Evolutionary conservation across 2,888 invertebrate species (phyloP), one percentile per base, ranked within the genome.

Genomic region (Caenorhabditis sp.): DNA sequence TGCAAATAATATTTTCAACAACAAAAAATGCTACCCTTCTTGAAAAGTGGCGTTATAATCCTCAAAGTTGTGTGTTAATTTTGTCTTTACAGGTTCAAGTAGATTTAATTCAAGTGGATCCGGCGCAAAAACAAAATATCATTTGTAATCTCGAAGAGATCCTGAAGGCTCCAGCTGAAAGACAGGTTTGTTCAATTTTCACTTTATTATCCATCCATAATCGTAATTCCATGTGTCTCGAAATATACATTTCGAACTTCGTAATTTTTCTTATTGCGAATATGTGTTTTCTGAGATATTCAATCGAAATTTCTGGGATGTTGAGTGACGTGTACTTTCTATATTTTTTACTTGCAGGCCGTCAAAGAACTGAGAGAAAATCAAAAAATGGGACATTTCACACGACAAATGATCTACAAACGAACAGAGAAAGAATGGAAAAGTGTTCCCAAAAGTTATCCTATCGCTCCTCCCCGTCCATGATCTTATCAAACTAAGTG

Each of bases 381-480:
- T 49, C 85, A 87, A 64, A 83, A 83, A 69, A 77, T 87, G 79
- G 81, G 84, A 17, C 85, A 83, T 50, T 85, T 86, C 77, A 83
- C 85, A 14, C 79, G 85, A 1, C 82, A 84, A 54, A 81, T 81
- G 72, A 83, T 85, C 63, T 86, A 78, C 76, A 86, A 86, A 66
- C 67, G 85, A 38, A 84, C 82, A 5, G 85, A 86, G 58, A 81
- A 82, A 63, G 86, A 86, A 63, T 85, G 81, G 80, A 84, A 81
- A 66, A 77, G 81, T 58, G 75, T 85, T 21, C 86, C 86, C n/a
- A 86, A 86, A 67, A 80, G 83, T 50, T 86, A 85, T 67, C 80
- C 83, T 1, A 83, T 87, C 60, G 80, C 86, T 1, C 84, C 84
- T 21, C 84, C 83, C 25, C 67, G 84, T 59, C 76, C 70, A 0